phyloP scores from a whole-genome alignment of 2,797 vertebrate species.

The Acanthurus lineatus region DNA sequence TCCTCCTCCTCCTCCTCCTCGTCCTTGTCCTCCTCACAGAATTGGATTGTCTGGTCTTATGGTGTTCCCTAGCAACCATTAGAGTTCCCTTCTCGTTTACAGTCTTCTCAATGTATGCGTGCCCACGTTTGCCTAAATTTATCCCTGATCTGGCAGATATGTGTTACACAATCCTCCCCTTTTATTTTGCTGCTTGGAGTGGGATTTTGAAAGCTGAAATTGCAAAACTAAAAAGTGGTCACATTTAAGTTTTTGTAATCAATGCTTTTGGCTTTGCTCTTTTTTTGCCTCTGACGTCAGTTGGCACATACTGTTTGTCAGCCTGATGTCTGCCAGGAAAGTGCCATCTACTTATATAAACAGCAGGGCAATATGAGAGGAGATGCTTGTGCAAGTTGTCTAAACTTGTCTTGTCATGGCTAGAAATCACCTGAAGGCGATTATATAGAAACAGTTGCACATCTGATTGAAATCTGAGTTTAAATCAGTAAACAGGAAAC shows the following conservation, averaged over 20 bases:
- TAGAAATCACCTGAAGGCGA: neutral
- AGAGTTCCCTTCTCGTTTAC: conserved; percentile 57
- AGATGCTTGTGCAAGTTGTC: conserved; percentile 26
- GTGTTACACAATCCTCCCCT: conserved; percentile 44
- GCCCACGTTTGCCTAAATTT: conserved; percentile 68
- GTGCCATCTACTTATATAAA: conserved; percentile 29
- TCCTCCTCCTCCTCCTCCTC: conserved; percentile 45
- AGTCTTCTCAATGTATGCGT: conserved; percentile 60
- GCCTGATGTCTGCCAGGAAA: conserved; percentile 29
- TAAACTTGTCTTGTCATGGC: neutral
- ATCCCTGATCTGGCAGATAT: conserved; percentile 46
- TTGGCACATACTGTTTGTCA: neutral
- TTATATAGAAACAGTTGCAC: neutral
- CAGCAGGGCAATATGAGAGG: neutral
- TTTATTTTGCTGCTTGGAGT: conserved; percentile 15
- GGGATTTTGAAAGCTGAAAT: neutral
- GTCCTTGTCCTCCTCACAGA: conserved; percentile 45
- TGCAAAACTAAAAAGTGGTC: neutral
- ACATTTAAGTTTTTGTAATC: neutral
- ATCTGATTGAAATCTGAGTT: neutral
- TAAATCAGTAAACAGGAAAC: neutral
- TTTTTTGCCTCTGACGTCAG: neutral
- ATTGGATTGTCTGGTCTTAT: conserved; percentile 56
- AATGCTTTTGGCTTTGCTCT: too few species aligned
- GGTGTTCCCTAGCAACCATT: conserved; percentile 81